Evolutionary conservation across 2,888 invertebrate genomes (phyloP), one percentile per base, ranked within the genome.

Genomic region (Diarsia dahlii): DNA sequence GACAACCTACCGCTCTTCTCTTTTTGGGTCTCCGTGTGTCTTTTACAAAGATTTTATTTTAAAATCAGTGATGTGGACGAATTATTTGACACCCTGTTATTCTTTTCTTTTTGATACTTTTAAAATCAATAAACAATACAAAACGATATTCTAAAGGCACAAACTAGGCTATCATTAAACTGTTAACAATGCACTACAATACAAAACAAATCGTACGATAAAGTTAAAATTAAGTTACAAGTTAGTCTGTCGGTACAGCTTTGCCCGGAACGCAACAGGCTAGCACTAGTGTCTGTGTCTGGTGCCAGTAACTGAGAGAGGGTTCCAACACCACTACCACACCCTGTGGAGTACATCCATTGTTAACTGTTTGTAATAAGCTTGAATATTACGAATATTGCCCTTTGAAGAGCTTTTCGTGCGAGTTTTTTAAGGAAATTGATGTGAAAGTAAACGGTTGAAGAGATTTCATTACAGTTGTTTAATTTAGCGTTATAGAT

Each of bases 241-340:
- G 28, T 56, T 15, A 10, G 69, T 64, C 60, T 64, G 58, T 67
- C 70, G 39, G 66, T 83, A 74, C 72, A 66, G 13, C 72, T 76
- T 46, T 34, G 45, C 12, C 67, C 34, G 62, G 65, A 56, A 54
- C 64, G 82, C 82, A 77, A 83, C 81, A 84, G 81, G 84, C 84
- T 60, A 39, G 54, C 34, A 46, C 67, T 28, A 54, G 69, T 71
- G 73, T n/a, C 63, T 60, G 58, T 50, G 78, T 48, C 52, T 64
- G 69, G 28, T 54, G 67, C 23, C 46, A 56, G 52, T 34, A n/a
- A 54, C 20, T 46, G 66, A 56, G 75, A 52, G 75, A 71, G 71
- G 54, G 54, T 34, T 20, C 23, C 52, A 23, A 54, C 60, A 60
- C 56, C 68, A 64, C 48, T 23, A 0, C 13, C n/a, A 34, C 65